Evolutionary conservation across 2,888 invertebrate species (phyloP), one percentile per base, ranked within the genome.

Genomic region (Brenthis daphne): DNA sequence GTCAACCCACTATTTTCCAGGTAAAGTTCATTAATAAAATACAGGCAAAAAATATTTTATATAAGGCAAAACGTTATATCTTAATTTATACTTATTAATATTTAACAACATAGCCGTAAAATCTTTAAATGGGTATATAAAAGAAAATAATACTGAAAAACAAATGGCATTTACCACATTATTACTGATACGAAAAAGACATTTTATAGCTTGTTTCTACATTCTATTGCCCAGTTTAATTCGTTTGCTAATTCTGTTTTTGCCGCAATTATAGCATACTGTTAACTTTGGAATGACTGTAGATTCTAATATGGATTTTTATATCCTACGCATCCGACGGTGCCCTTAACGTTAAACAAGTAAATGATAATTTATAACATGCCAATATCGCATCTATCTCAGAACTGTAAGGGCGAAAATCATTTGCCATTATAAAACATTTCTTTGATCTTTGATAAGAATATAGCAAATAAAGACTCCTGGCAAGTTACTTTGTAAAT

Each of bases 181-280:
- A 57, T 70, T 63, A 48, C 50, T 64, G 51, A 48, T 16, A 67
- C 60, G 20, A 51, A 56, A 51, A 33, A 48, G 29, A 69, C 57
- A 65, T 66, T 69, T 72, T 72, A 74, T 67, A 54, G 67, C 67
- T 51, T 72, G 72, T 68, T 57, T 67, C 65, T 65, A 72, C 74
- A 72, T 74, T 74, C 72, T 74, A 71, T 69, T 68, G 16, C 63
- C 29, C 53, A 53, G 55, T 65, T 71, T 70, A 69, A 71, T 73
- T 67, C 69, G 65, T 68, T 67, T 51, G 69, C 66, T 68, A 68
- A 74, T 77, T 74, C 64, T 70, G 75, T 87, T 87, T 85, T 87
- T 87, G 78, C 77, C 66, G 69, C 76, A 87, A 86, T 87, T 84
- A 85, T 80, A 77, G 55, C 79, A 82, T 84, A 73, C 79, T 79